Evolutionary conservation across 2,888 invertebrate species (phyloP), one percentile per base, ranked within the genome.

Genomic region (Cheilosia soror): DNA sequence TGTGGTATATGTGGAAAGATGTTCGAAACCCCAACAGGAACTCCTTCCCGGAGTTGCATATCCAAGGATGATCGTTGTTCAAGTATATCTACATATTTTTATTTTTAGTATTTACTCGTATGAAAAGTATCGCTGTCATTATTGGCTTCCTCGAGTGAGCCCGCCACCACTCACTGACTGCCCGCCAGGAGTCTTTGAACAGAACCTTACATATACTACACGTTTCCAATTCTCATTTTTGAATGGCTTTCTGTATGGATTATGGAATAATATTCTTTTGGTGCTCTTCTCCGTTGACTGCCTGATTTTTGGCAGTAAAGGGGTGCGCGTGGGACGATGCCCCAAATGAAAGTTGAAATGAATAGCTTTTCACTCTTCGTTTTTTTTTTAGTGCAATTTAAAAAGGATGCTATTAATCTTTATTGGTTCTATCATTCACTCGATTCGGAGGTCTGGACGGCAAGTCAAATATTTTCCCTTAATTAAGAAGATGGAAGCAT

Each of bases 361-460:
- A 71, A 81, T 73, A 80, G 29, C 15, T 58, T 4, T 37, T 9
- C 11, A 9, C 11, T 37, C 4, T 37, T 49, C 57, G 42, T 31
- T 15, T 40, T 49, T 57, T 4, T 33, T 51, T 27, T 66, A 53
- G 58, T 68, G 75, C 85, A 81, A 77, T 85, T 81, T 72, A 81
- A 66, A 81, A 85, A 81, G 68, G 72, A 77, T 85, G 68, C 81
- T 77, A 85, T 81, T 85, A 85, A 85, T 85, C 81, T 84, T 80
- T 84, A 84, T 84, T 84, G 84, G 84, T 80, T 80, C 84, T 84
- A 84, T 84, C 84, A 76, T 80, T 83, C 83, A 79, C 73, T 73
- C 76, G 69, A 79, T 84, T 71, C 75, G 37, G 63, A 53, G 71
- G 62, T 66, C 44, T 33, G 47, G 31, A 62, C 62, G 71, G 57